Evolutionary conservation across 2,113 vertebrate species (phyloP).

Genomic region (Boleophthalmus pectinirostris): DNA sequence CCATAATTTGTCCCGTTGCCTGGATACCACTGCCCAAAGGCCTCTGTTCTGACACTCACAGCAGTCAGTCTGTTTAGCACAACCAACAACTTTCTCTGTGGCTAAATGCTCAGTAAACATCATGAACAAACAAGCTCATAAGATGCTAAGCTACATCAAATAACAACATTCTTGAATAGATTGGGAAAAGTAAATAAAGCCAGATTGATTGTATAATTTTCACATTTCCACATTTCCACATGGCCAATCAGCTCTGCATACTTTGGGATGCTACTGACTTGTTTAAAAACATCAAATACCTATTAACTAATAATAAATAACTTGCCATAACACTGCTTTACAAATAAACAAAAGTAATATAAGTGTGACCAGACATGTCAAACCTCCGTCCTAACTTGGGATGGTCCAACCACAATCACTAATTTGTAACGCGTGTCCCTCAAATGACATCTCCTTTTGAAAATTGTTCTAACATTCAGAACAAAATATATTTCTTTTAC

Average conservation of each 20-base stretch:
- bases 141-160: constrained; percentile 12
- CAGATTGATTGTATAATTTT: background rate
- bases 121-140: background rate
- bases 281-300: background rate
- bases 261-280: background rate
- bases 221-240: background rate
- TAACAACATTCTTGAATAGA: background rate
- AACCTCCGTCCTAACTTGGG: no score
- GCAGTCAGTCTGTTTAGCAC: constrained; percentile 63
- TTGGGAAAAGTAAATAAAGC: background rate
- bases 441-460: no score
- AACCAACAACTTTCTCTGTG: constrained; percentile 56
- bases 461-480: no score
- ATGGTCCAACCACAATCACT: no score
- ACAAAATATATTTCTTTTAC: no score
- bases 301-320: background rate
- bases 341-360: no score
- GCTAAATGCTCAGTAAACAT: constrained; percentile 47
- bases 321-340: no score
- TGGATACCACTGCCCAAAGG: constrained; percentile 71
- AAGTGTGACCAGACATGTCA: no score
- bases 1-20: constrained; percentile 66
- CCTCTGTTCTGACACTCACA: constrained; percentile 58
- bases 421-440: no score
- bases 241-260: background rate